Conservation (phyloP, 2,888 invertebrate genomes). For the Chironomus riparius region DNA sequence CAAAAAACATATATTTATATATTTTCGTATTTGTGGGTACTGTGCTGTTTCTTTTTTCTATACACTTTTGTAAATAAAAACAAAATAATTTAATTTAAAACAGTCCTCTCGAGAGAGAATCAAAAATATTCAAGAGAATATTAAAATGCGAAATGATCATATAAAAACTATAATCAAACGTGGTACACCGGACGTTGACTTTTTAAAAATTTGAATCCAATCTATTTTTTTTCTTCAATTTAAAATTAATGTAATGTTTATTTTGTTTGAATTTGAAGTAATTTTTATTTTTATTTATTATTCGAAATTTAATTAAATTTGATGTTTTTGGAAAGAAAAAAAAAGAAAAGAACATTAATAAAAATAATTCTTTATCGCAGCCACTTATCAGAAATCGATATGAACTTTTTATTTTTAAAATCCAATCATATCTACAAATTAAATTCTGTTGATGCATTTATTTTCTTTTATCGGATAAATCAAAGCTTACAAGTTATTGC, state of each 20-base stretch:
- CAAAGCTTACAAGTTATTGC: neutral
- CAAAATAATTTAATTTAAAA: neutral
- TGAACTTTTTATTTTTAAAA: slow-evolving; percentile 40
- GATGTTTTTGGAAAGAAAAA: neutral
- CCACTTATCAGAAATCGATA: slow-evolving; percentile 26
- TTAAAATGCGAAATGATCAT: slow-evolving; percentile 77
- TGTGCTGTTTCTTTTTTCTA: slow-evolving; percentile 28
- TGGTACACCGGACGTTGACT: slow-evolving; percentile 72
- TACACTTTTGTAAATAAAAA: slow-evolving; percentile 21
- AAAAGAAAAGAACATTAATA: slow-evolving; percentile 32
- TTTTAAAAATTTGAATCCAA: slow-evolving; percentile 51
- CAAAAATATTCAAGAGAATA: slow-evolving; percentile 78
- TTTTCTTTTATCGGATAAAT: neutral
- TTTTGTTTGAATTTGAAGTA: neutral
- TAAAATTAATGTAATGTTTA: neutral
- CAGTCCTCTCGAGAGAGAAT: slow-evolving; percentile 80
- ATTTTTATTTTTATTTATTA: no score
- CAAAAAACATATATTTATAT: neutral
- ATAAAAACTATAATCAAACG: slow-evolving; percentile 79
- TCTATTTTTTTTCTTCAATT: neutral
- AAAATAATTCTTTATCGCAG: slow-evolving; percentile 30
- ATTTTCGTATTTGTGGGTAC: slow-evolving; percentile 25
- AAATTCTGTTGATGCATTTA: slow-evolving; percentile 32
- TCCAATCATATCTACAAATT: slow-evolving; percentile 33
- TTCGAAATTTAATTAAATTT: no score